phyloP scores from a whole-genome alignment of 1,140 invertebrate species.

The Drosophila kohkoa region DNA sequence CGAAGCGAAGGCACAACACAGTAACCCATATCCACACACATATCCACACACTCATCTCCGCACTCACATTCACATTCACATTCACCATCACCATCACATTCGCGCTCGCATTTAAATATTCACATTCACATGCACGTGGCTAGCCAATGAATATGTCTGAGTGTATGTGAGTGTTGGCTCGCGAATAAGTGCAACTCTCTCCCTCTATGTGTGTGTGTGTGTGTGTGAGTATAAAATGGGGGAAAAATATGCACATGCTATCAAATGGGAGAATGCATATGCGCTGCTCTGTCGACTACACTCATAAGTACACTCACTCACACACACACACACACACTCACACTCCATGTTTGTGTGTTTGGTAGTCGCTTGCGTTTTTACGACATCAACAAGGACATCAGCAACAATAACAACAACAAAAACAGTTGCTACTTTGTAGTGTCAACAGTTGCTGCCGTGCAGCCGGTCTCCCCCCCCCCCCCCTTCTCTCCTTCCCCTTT shows the following conservation, averaged over 20 bases:
- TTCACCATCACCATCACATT: too few relatives aligned
- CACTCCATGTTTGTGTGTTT: conserved; percentile 2
- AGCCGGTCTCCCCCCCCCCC: background rate
- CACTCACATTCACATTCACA: conserved; percentile 19
- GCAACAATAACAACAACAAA: conserved; percentile 50
- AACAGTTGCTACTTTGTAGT: conserved; percentile 68
- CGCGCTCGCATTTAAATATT: conserved; percentile 9
- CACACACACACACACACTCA: conserved; percentile 12
- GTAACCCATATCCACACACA: conserved; percentile 44
- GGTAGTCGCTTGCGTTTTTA: conserved; percentile 39
- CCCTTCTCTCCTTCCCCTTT: background rate
- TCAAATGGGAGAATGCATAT: conserved; percentile 72
- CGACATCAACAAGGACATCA: conserved; percentile 58
- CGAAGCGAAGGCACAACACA: conserved; percentile 38
- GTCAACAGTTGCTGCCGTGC: conserved; percentile 71
- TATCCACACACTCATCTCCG: background rate
- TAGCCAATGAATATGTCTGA: conserved; percentile 57
- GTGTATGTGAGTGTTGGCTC: background rate
- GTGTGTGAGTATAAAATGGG: background rate
- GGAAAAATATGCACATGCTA: conserved; percentile 68
- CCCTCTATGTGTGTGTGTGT: background rate
- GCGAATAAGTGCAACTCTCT: background rate
- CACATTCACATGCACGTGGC: conserved; percentile 49
- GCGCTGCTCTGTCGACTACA: conserved; percentile 22
- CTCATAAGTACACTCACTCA: conserved; percentile 6